Evolutionary conservation across 2,888 invertebrate genomes (phyloP), one percentile per base, ranked within the genome.

Genomic region (Melinaea marsaeus): DNA sequence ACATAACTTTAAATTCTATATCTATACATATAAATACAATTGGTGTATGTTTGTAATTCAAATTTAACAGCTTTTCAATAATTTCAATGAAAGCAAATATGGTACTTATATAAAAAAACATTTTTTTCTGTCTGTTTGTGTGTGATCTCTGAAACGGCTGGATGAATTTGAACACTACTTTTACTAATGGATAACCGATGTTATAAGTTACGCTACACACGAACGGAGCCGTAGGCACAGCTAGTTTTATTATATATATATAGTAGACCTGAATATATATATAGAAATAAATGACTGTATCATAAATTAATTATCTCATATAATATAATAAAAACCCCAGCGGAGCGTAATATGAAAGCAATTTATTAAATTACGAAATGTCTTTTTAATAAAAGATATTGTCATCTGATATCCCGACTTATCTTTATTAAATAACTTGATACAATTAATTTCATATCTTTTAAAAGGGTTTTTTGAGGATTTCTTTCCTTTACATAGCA

Each of bases 361-460:
- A 32, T 51, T 32, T 51, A 51, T 32, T 51, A 51, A 51, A 51
- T 51, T 51, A 51, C 32, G 32, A 51, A 32, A 51, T 51, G 51
- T 51, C 51, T 32, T 51, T 51, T 51, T 51, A 51, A 51, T 51
- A 51, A 51, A 51, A 51, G 22, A 51, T 22, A 51, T 51, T 51
- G 22, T 32, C 32, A 51, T 51, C 51, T 1, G 51, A 51, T 51
- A 51, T 32, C 11, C 32, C 22, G 13, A 22, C 48, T 22, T 51
- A 22, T 11, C 9, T 51, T 51, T 51, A 51, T 51, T 51, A 51
- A 51, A 51, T 51, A 32, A 51, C 32, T 51, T 22, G 11, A 51
- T 32, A 51, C 11, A 32, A 51, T 51, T 11, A 48, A 32, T 51
- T n/a, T 32, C 11, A 51, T 11, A 32, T 11, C 32, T 51, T 51